A percentile compares a stretch with the other conserved stretches of the same genome.
Conservation (phyloP, 2,888 invertebrate species). For the Phaonia tiefii region DNA sequence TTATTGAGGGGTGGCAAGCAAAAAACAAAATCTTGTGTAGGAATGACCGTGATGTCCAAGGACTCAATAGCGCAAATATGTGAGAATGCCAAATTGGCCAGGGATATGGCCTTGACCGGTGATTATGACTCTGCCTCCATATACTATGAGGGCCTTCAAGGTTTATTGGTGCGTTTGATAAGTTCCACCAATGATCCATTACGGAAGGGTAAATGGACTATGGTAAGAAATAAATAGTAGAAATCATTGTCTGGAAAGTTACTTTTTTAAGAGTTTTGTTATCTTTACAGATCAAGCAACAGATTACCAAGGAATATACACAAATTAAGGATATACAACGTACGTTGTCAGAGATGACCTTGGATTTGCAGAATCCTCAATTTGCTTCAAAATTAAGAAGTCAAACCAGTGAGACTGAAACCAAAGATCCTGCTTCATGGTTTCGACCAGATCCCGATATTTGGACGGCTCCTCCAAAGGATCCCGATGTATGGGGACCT, state of each 20-base stretch:
- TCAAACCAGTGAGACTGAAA: constrained; percentile 76
- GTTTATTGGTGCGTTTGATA: constrained; percentile 93
- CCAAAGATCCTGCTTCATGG: constrained; percentile 81
- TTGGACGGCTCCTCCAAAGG: constrained; percentile 86
- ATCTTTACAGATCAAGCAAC: constrained; percentile 88
- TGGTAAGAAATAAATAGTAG: constrained; percentile 83
- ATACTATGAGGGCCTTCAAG: constrained; percentile 95
- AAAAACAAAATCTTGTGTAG: constrained; percentile 80
- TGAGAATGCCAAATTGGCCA: constrained; percentile 96
- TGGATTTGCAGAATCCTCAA: constrained; percentile 80
- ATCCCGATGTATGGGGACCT: constrained; percentile 94
- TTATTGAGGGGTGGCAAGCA: constrained; percentile 80
- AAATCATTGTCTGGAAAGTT: too few relatives aligned
- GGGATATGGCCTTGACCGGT: constrained; percentile 96
- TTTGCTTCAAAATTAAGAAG: constrained; percentile 80
- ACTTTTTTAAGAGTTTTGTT: neutral
- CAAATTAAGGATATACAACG: constrained; percentile 88
- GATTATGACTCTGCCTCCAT: constrained; percentile 97
- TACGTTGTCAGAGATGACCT: constrained; percentile 79
- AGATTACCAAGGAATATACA: constrained; percentile 93
- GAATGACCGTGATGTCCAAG: constrained; percentile 90
- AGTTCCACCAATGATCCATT: constrained; percentile 89
- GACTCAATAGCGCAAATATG: constrained; percentile 94
- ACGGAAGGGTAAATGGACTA: constrained; percentile 93
- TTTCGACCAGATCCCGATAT: constrained; percentile 88